phyloP scores from a whole-genome alignment of 2,797 vertebrate species.

The Cossypha caffra region DNA sequence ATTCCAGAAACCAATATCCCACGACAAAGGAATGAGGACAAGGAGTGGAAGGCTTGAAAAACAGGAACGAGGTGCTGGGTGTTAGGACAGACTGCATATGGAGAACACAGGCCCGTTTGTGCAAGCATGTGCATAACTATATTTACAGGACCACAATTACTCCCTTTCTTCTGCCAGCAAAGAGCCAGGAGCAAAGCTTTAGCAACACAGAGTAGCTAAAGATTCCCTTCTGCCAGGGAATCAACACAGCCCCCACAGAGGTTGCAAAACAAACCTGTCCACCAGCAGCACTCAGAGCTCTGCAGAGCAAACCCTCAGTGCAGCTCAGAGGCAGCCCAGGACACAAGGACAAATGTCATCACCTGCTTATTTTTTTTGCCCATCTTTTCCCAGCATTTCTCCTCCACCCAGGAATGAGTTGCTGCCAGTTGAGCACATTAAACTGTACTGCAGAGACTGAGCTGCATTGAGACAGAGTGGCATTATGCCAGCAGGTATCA shows the following conservation, averaged over 20 bases:
- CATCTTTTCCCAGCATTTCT: neutral
- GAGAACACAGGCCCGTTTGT: constrained; percentile 37
- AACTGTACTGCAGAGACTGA: neutral
- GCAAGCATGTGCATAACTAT: constrained; percentile 60
- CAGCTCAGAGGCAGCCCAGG: neutral
- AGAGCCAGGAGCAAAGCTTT: constrained; percentile 56
- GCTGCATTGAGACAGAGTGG: constrained; percentile 9
- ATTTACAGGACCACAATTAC: constrained; percentile 61
- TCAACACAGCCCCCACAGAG: neutral
- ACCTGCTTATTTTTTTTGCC: neutral
- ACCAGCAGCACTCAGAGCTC: constrained; percentile 11
- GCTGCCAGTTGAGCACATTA: neutral
- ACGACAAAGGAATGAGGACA: constrained; percentile 71
- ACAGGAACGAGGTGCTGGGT: constrained; percentile 56
- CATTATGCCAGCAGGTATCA: constrained; percentile 22
- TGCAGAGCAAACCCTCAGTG: neutral
- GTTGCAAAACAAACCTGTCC: constrained; percentile 44
- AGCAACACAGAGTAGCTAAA: neutral
- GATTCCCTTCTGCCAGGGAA: constrained; percentile 25
- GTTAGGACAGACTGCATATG: constrained; percentile 22
- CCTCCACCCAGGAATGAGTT: neutral
- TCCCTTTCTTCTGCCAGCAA: constrained; percentile 50
- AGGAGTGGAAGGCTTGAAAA: constrained; percentile 64
- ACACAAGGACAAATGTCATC: neutral
- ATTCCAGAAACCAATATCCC: constrained; percentile 71